Evolutionary conservation across 2,888 invertebrate genomes (phyloP).

Genomic region (Pollenia labialis): DNA sequence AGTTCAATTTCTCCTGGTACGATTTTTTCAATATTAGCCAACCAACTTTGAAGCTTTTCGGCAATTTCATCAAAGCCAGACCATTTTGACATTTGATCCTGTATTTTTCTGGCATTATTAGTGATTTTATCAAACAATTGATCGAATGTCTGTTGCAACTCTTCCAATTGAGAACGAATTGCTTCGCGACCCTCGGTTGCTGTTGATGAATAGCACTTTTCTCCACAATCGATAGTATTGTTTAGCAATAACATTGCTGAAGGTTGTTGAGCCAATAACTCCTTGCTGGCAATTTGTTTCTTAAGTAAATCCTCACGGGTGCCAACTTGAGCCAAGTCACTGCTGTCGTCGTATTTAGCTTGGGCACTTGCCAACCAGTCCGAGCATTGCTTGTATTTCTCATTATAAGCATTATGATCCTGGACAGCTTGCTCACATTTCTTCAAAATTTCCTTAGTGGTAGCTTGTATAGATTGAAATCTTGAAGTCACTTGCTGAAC

Average conservation of each 20-base stretch:
- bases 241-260: constrained; percentile 91
- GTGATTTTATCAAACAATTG: constrained; percentile 91
- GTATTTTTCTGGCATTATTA: constrained; percentile 91
- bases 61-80: constrained; percentile 95
- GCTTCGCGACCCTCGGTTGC: constrained; percentile 94
- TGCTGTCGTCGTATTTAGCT: constrained; percentile 88
- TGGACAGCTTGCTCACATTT: constrained; percentile 95
- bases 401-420: constrained; percentile 91
- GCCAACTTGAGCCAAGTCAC: constrained; percentile 87
- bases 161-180: constrained; percentile 92
- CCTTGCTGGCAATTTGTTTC: constrained; percentile 89
- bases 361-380: constrained; percentile 92
- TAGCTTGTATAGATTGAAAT: constrained; percentile 94
- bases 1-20: constrained; percentile 91
- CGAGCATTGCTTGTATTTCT: constrained; percentile 92
- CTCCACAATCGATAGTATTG: constrained; percentile 93
- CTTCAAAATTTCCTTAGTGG: constrained; percentile 94
- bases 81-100: constrained; percentile 94
- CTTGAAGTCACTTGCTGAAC: constrained; percentile 95
- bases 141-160: constrained; percentile 93
- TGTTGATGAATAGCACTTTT: constrained; percentile 93
- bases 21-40: constrained; percentile 89
- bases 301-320: constrained; percentile 89
- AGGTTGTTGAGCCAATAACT: constrained; percentile 90
- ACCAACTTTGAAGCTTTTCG: constrained; percentile 91